Evolutionary conservation across 2,888 invertebrate genomes (phyloP).

Genomic region (Cryptocheilus praepositus): DNA sequence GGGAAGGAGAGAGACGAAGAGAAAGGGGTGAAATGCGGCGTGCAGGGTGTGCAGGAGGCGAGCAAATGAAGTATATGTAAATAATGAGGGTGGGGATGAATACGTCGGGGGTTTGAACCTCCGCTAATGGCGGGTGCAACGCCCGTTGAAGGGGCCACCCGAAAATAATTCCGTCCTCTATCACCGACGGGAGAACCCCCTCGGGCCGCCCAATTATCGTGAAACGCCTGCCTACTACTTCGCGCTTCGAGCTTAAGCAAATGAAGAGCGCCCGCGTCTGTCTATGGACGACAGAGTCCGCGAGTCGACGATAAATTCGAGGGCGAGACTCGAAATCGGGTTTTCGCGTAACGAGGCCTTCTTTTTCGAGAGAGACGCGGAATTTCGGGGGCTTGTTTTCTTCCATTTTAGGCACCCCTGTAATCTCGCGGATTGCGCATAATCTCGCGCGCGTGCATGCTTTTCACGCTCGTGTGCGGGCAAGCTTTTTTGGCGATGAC

Average conservation of each 20-base stretch:
- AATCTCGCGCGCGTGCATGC: no score
- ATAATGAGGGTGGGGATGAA: slow-evolving; percentile 70
- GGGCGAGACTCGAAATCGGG: slow-evolving; percentile 22
- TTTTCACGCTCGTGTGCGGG: no score
- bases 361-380: no score
- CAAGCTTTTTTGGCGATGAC: no score
- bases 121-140: slow-evolving; percentile 70
- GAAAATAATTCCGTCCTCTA: slow-evolving; percentile 66
- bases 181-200: slow-evolving; percentile 50
- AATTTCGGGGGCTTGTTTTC: no score
- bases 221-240: slow-evolving; percentile 62
- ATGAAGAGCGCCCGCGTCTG: slow-evolving; percentile 42
- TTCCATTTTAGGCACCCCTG: no score
- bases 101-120: slow-evolving; percentile 51
- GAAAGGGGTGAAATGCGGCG: background rate
- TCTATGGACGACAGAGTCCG: slow-evolving; percentile 11
- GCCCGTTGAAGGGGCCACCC: slow-evolving; percentile 64
- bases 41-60: slow-evolving; percentile 15
- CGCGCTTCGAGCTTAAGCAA: slow-evolving; percentile 53
- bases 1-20: slow-evolving; percentile 8
- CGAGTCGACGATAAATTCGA: slow-evolving; percentile 32
- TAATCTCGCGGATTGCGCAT: no score
- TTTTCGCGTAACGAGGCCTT: background rate
- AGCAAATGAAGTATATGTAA: slow-evolving; percentile 67
- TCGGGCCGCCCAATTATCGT: slow-evolving; percentile 64